These are phyloP conservation scores for Diabrotica virgifera DNA, from an alignment of 1,140 invertebrate species.

Conservation along the genomic window DNA sequence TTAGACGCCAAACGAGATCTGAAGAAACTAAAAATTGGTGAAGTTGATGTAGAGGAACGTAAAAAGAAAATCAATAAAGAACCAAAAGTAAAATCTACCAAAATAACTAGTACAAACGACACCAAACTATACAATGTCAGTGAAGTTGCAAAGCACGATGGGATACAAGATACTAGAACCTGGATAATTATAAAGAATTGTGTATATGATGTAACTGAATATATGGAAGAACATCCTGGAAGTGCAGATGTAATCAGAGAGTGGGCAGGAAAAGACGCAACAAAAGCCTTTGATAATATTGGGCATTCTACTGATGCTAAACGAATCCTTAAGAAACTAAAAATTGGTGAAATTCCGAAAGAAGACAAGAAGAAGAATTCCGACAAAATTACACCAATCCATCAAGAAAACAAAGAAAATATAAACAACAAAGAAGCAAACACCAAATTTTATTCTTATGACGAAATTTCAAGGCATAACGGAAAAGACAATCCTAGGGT, in stretches of 20 bases:
- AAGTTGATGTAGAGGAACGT: conserved; percentile 48
- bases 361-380: conserved; percentile 32
- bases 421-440: background rate
- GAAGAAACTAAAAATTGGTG: conserved; percentile 62
- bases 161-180: conserved; percentile 50
- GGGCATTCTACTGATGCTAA: conserved; percentile 63
- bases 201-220: conserved; percentile 67
- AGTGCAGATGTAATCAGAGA: conserved; percentile 59
- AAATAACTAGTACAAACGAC: conserved; percentile 11
- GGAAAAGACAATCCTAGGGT: conserved; percentile 52
- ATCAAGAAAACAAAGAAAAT: too few relatives aligned
- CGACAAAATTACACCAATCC: too few relatives aligned
- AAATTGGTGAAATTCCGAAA: conserved; percentile 61
- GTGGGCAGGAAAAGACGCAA: conserved; percentile 62
- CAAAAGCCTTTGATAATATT: conserved; percentile 59
- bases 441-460: conserved; percentile 47
- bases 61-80: background rate
- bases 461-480: conserved; percentile 56
- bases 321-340: conserved; percentile 55
- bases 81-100: too few relatives aligned
- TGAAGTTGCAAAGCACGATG: conserved; percentile 58
- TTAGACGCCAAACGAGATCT: conserved; percentile 57
- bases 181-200: conserved; percentile 64
- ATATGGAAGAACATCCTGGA: conserved; percentile 63
- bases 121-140: conserved; percentile 48